Base-by-base conservation (phyloP, 2,113 vertebrate genomes). In the Coturnix japonica region DNA sequence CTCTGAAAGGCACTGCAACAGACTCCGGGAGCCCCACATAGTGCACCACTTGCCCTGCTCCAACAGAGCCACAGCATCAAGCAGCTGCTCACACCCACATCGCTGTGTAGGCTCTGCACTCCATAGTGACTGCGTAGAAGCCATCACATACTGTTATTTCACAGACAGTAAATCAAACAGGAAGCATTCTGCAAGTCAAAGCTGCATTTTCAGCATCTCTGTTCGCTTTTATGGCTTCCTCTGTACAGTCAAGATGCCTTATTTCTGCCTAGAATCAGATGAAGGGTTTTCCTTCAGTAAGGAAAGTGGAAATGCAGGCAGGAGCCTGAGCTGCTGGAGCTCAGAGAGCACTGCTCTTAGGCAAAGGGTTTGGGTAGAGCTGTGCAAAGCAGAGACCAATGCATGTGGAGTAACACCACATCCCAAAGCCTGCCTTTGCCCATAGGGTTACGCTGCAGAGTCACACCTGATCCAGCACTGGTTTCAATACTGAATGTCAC, bases 101-200 rank as follows among this genome's bases (percentile, higher is more conserved):
- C 60, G 18, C 35, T 37, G 60, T 37, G 16, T 61, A 5, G 59
- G 35, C 59, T 25, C 78, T 7, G 10, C 18, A 21, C n/a, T 77
- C 43, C n/a, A 15, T 3, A 7, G 35, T 11, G 11, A 17, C 31
- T 37, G 39, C 15, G 35, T 11, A 19, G 41, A 2, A 43, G 16
- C 7, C 76, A 56, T 22, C 47, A 51, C 23, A 12, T 13, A 22
- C 33, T 15, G 19, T 4, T 26, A 26, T 65, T 64, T 82, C 43
- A 75, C 33, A 53, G 46, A 49, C 75, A 47, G 49, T 23, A 35
- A 71, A 31, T 19, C 59, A 53, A 73, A 25, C 35, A 31, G 39
- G 43, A 3, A 33, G 75, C 13, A 22, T 25, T 18, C 31, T 1
- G 9, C 2, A 6, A 47, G 28, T 31, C 71, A 43, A 1, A 0